phyloP scores from a whole-genome alignment of 2,113 vertebrate genomes.

The Osmerus eperlanus region DNA sequence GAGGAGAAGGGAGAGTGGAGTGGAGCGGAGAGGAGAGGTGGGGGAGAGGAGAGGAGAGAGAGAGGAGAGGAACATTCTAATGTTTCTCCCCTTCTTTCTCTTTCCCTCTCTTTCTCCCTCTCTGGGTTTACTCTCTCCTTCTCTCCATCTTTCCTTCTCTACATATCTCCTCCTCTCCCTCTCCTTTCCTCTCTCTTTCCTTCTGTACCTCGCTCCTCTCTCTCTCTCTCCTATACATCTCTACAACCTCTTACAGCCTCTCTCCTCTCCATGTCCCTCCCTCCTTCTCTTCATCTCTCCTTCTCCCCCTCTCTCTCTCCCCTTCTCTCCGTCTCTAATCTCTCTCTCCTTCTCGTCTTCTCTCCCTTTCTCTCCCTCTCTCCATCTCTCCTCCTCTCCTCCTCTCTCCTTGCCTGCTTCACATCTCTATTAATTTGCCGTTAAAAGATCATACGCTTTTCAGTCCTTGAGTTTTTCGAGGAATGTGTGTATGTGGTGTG shows the following conservation, averaged over 20 bases:
- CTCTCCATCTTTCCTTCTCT: too few relatives aligned
- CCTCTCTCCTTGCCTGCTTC: not conserved
- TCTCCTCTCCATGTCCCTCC: not conserved
- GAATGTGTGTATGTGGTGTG: slow-evolving; percentile 15
- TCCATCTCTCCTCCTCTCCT: not conserved
- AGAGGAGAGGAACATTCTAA: too few relatives aligned
- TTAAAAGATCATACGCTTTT: slow-evolving; percentile 25
- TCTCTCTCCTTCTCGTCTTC: not conserved
- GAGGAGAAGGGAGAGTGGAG: too few relatives aligned
- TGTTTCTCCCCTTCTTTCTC: too few relatives aligned
- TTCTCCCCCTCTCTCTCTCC: not conserved
- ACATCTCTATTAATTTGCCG: slow-evolving; percentile 8
- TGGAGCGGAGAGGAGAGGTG: too few relatives aligned
- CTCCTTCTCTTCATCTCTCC: not conserved
- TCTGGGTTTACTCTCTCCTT: not conserved
- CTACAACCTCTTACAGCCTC: not conserved
- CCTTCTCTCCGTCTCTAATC: not conserved
- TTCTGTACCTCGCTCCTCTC: not conserved
- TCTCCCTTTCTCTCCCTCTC: not conserved
- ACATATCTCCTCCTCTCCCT: not conserved
- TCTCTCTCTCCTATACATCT: not conserved
- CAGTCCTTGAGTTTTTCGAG: slow-evolving; percentile 8
- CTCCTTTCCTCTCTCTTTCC: not conserved
- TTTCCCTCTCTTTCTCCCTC: too few relatives aligned
- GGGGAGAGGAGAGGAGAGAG: too few relatives aligned